These are phyloP conservation scores for Ceraclea dissimilis DNA, from an alignment of 2,888 invertebrate species.

Conservation along the genomic window DNA sequence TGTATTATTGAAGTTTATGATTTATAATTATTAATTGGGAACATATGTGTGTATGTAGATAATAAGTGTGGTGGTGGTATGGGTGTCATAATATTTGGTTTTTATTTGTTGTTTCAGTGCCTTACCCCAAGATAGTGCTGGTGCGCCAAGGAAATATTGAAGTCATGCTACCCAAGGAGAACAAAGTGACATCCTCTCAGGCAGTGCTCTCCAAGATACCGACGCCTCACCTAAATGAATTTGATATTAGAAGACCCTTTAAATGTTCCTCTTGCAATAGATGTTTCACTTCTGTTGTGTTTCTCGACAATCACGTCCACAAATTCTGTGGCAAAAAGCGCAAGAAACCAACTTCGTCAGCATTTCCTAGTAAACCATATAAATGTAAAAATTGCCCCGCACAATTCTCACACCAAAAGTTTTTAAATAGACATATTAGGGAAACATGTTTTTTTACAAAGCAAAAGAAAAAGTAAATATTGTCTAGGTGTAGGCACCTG, in stretches of 20 bases:
- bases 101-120: slow-evolving; percentile 16
- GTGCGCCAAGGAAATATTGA: slow-evolving; percentile 16
- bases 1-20: slow-evolving; percentile 1
- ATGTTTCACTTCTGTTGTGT: slow-evolving; percentile 21
- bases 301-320: slow-evolving; percentile 19
- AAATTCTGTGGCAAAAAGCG: slow-evolving; percentile 19
- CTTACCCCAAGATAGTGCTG: slow-evolving; percentile 19
- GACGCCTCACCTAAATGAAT: not conserved
- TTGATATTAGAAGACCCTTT: slow-evolving; percentile 18
- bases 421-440: slow-evolving; percentile 24
- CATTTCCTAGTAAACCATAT: slow-evolving; percentile 14
- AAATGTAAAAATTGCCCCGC: slow-evolving; percentile 19
- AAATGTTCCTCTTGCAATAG: slow-evolving; percentile 19
- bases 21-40: not conserved
- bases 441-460: slow-evolving; percentile 15
- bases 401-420: slow-evolving; percentile 21
- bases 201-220: slow-evolving; percentile 1
- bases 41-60: not conserved
- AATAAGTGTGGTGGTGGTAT: no score
- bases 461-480: slow-evolving; percentile 12
- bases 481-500: no score
- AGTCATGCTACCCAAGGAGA: slow-evolving; percentile 11
- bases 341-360: not conserved
- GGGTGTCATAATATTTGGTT: no score
- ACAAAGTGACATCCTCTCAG: not conserved